Percentiles rank a stretch among this genome's conserved stretches.
Evolutionary conservation across 1,140 invertebrate genomes (phyloP).

Genomic region (Cheumatopsyche charites): DNA sequence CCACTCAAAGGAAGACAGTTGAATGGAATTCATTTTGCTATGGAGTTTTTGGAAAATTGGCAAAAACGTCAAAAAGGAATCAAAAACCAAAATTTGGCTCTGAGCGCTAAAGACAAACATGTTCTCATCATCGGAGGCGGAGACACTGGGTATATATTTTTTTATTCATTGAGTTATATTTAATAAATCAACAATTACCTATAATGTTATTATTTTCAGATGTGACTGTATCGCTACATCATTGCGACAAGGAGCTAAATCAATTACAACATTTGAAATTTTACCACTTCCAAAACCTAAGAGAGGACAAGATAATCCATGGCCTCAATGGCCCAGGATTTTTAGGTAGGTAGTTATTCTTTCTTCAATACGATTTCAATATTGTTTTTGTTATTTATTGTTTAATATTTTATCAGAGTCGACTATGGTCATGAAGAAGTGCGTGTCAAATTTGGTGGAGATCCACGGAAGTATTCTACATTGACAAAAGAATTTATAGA

Average conservation of each 20-base stretch:
- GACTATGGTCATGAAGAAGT: conserved; percentile 99
- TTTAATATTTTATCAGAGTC: conserved; percentile 63
- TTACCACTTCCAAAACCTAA: conserved; percentile 86
- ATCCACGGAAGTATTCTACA: conserved; percentile 92
- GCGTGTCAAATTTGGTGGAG: conserved; percentile 86
- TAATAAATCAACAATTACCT: too few species aligned
- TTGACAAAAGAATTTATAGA: conserved; percentile 87
- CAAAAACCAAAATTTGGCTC: conserved; percentile 57
- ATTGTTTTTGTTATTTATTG: neutral
- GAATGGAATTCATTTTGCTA: conserved; percentile 92
- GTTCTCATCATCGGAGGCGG: conserved; percentile 98
- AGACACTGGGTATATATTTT: conserved; percentile 81
- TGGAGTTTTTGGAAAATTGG: conserved; percentile 96
- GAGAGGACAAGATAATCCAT: conserved; percentile 89
- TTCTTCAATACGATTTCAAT: conserved; percentile 9
- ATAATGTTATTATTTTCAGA: conserved; percentile 50
- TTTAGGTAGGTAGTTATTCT: conserved; percentile 70
- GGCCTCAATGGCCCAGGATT: conserved; percentile 97
- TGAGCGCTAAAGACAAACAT: conserved; percentile 90
- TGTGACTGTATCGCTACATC: conserved; percentile 99
- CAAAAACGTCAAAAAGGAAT: conserved; percentile 92
- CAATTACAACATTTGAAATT: conserved; percentile 97
- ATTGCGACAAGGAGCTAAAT: conserved; percentile 94
- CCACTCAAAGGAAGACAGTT: conserved; percentile 84
- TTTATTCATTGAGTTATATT: too few species aligned